Evolutionary conservation across 2,888 invertebrate species (phyloP), one percentile per base, ranked within the genome.

Genomic region (Acanthosepion lycidas): DNA sequence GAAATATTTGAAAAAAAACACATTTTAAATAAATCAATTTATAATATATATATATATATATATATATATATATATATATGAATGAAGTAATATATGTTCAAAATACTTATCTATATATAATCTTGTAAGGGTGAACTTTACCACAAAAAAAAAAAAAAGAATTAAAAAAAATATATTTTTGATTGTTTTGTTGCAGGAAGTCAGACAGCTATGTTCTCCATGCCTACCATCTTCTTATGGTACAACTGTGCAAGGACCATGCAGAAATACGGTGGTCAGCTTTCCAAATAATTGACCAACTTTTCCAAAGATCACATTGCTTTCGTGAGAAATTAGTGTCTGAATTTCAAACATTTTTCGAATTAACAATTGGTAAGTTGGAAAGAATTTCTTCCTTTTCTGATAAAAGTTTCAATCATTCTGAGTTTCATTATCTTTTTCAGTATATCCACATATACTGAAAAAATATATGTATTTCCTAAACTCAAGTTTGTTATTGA

Each of bases 201-300:
- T 97, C 97, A 20, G 97, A 98, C 95, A 96, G 96, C 51, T 97
- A 98, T 96, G 97, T 98, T 8, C 97, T 97, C 94, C 97, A 97
- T 96, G 97, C 97, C 9, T 97, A 97, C 96, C 97, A 97, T 91
- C 95, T 97, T 91, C 95, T 98, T 92, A 97, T 97, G 96, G 96
- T 97, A 48, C 97, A 98, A 95, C 96, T 98, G 78, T 97, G 97
- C 94, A 97, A 97, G 95, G 97, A 98, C 6, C 98, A 98, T 97
- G 97, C 98, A 28, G 98, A 98, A 97, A 97, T 98, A 94, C 97
- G 98, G 26, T 97, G 97, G 78, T 98, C 98, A 95, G 97, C 98
- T 20, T 97, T 98, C 95, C 97, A 97, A 95, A 97, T 98, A 91
- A 97, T 97, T 94, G 97, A 98, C 96, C 97, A 98, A 95, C 96